Evolutionary conservation across 2,113 vertebrate genomes (phyloP), one percentile per base, ranked within the genome.

Genomic region (Pycnonotus jocosus): DNA sequence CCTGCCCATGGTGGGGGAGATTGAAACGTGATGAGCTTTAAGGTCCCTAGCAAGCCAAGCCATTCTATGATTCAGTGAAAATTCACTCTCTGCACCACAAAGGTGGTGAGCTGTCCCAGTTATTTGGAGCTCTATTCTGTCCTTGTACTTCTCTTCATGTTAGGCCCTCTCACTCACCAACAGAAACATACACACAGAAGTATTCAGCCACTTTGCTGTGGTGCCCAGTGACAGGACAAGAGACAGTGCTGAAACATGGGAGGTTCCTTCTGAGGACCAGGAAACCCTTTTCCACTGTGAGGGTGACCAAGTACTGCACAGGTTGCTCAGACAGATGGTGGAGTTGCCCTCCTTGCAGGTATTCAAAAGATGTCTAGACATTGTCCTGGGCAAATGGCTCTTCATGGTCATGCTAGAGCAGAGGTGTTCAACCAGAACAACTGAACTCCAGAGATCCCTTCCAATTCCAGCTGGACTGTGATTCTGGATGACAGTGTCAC

Each of bases 361-460:
- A 8, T 14, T 68, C 27, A 54, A n/a, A 92, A 50, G 14, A 8
- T 2, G 1, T 2, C 12, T 28, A 48, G 19, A 30, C 0, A 2
- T 4, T 48, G 10, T 51, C 22, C 44, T 44, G 30, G 21, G 17
- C 35, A 84, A 45, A 3, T 33, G 17, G 12, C 20, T 72, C 6
- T 14, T 21, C 16, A 10, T 54, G 8, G 13, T 30, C 20, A 18
- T 60, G 30, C 13, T 40, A 23, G 4, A 85, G 24, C 23, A 79
- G 37, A 5, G 10, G 5, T 1, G 3, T 45, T 81, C 58, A 35
- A 50, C 15, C 12, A 48, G 27, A 10, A n/a, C n/a, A n/a, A n/a
- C n/a, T 33, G 15, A 8, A 31, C 19, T 42, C 11, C 20, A 62
- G 21, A 38, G 3, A 4, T 50, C 7, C 9, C 31, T 81, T 61